Evolutionary conservation across 2,113 vertebrate species (phyloP).

Genomic region (Mormyrus lacerda): DNA sequence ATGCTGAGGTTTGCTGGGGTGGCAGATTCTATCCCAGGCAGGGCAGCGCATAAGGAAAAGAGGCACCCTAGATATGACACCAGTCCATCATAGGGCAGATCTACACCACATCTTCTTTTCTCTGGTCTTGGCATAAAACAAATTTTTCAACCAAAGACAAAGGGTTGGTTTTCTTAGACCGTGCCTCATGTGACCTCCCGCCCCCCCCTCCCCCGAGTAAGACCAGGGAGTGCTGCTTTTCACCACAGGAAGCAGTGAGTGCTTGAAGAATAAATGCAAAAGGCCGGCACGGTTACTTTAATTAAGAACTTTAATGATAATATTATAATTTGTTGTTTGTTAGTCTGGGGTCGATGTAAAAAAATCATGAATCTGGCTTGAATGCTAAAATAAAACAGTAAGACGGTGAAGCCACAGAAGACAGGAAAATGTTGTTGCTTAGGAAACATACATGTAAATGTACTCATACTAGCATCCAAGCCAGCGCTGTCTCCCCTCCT

Average conservation of each 20-base stretch:
- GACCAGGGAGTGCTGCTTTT: neutral
- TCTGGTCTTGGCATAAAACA: neutral
- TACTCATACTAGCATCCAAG: neutral
- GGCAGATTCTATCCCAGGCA: neutral
- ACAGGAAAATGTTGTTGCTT: neutral
- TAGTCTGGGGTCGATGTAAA: constrained; percentile 62
- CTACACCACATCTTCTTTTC: neutral
- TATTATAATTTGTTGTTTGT: constrained; percentile 64
- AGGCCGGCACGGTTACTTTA: constrained; percentile 54
- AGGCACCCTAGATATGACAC: neutral
- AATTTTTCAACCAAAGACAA: neutral
- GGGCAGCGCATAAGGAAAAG: no score
- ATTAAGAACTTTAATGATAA: constrained; percentile 64
- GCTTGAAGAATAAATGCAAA: neutral
- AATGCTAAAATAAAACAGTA: neutral
- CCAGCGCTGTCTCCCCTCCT: neutral
- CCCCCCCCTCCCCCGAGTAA: neutral
- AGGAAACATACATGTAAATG: neutral
- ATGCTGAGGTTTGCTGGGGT: neutral
- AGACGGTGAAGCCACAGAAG: neutral
- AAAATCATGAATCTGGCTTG: constrained; percentile 49
- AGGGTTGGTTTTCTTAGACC: neutral
- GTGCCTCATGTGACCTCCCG: neutral
- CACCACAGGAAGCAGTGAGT: neutral
- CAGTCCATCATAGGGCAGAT: neutral